Conservation (phyloP, 2,113 vertebrate genomes). For the Panthera leo region DNA sequence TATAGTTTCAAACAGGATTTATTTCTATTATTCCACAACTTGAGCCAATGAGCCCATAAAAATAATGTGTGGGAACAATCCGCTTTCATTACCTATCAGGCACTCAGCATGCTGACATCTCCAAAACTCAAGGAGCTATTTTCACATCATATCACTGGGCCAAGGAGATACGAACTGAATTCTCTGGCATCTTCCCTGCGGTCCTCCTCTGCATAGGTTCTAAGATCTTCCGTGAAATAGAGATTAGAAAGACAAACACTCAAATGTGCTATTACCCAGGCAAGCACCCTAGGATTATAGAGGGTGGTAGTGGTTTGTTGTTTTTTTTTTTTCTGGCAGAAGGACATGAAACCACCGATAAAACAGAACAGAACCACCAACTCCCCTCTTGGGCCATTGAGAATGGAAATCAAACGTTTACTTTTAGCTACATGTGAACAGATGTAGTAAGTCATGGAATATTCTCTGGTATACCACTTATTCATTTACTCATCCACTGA, state of each 20-base stretch:
- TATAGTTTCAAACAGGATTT: constrained; percentile 60
- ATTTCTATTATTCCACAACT: constrained; percentile 57
- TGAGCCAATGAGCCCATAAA: constrained; percentile 59
- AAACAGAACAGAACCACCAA: neutral
- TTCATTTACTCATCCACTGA: neutral
- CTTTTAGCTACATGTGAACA: neutral
- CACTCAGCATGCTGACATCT: constrained; percentile 51
- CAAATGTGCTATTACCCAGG: constrained; percentile 31
- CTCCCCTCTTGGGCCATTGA: neutral
- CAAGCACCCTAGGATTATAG: neutral
- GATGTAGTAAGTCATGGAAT: neutral
- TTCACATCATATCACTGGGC: constrained; percentile 62
- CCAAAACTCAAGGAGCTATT: constrained; percentile 65
- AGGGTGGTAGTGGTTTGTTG: neutral
- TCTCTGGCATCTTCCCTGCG: neutral
- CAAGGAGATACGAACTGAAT: constrained; percentile 45
- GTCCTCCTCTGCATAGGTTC: neutral
- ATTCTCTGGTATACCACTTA: neutral
- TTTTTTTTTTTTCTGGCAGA: neutral
- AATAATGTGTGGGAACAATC: constrained; percentile 56
- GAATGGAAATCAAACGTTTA: neutral
- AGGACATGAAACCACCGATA: neutral
- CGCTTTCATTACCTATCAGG: constrained; percentile 65
- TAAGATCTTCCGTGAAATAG: constrained; percentile 30
- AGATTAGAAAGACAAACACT: constrained; percentile 49